Evolutionary conservation across 2,797 vertebrate species (phyloP), one percentile per base, ranked within the genome.

Genomic region (Aplochiton taeniatus): DNA sequence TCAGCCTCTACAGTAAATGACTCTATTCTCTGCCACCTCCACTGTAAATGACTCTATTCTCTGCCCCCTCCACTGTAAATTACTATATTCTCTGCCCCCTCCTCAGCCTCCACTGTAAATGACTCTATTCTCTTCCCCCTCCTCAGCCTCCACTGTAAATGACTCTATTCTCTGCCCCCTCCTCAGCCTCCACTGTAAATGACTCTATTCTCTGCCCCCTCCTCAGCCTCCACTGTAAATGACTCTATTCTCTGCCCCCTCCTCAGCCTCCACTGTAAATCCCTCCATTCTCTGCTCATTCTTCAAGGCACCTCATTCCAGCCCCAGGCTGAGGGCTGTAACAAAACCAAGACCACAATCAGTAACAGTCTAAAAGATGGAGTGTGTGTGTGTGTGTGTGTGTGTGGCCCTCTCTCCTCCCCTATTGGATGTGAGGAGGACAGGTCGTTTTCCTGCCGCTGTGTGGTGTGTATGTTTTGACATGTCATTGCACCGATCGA

Each of bases 221-320:
- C 42, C 18, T 8, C 47, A 54, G 53, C 44, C 1, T 57, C 18
- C 12, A 51, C 45, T 50, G 13, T 8, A 67, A 14, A 61, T 46
- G 20, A n/a, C 56, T 11, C n/a, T n/a, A n/a, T n/a, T 31, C 31
- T 6, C 31, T 43, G 54, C 9, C 9, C 8, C 18, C 19, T 58
- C 42, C 18, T 8, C 47, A 54, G 53, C 44, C 1, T 57, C 18
- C 12, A 51, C 45, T 50, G 13, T 8, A 67, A 14, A 61, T 46
- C 17, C 13, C 56, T 11, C 16, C 54, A 9, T 1, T 12, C 18
- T 19, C 63, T 51, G 11, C 19, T 12, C 42, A 14, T 53, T 57
- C 9, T n/a, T n/a, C n/a, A n/a, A n/a, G n/a, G n/a, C n/a, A n/a
- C n/a, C 4, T 64, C 66, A 52, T 58, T 20, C 17, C 12, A 50